phyloP scores from a whole-genome alignment of 2,888 invertebrate genomes.

The Pristionchus exspectatus region DNA sequence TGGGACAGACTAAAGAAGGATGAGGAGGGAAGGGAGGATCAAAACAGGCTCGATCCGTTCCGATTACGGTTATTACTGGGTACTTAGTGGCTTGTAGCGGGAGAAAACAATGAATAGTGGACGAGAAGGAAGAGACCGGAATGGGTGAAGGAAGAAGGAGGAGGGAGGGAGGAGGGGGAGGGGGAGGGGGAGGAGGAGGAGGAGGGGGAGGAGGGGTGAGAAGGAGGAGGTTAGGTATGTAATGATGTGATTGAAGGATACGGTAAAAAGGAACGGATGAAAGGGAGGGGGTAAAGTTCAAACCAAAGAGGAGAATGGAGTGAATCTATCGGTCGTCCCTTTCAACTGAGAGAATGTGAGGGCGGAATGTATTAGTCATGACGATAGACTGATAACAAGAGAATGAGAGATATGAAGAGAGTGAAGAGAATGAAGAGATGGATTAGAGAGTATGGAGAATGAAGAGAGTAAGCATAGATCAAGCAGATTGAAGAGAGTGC shows the following conservation, averaged over 20 bases:
- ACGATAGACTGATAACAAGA: slow-evolving; percentile 14
- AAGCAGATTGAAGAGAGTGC: slow-evolving; percentile 20
- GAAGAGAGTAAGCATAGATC: not conserved
- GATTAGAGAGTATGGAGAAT: not conserved
- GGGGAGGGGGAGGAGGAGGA: not conserved
- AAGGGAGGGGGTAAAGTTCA: slow-evolving; percentile 38
- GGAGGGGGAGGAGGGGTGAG: not conserved
- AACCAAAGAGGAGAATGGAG: not conserved
- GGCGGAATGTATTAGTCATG: slow-evolving; percentile 44
- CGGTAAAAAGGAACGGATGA: slow-evolving; percentile 23
- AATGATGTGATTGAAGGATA: not conserved
- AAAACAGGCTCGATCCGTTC: slow-evolving; percentile 35
- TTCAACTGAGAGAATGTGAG: slow-evolving; percentile 34
- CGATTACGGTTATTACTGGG: slow-evolving; percentile 37
- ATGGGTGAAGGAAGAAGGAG: not conserved
- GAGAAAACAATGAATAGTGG: slow-evolving; percentile 39
- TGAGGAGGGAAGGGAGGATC: not conserved
- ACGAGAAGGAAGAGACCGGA: slow-evolving; percentile 15
- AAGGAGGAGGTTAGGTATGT: not conserved
- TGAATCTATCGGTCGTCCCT: slow-evolving; percentile 9
- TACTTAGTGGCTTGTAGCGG: slow-evolving; percentile 28
- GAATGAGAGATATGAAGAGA: slow-evolving; percentile 29
- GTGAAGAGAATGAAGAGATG: not conserved
- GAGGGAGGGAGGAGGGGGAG: too few relatives aligned
- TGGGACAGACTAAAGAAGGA: not conserved